Base-by-base conservation (phyloP, 2,113 vertebrate genomes). In the Chloebia gouldiae region DNA sequence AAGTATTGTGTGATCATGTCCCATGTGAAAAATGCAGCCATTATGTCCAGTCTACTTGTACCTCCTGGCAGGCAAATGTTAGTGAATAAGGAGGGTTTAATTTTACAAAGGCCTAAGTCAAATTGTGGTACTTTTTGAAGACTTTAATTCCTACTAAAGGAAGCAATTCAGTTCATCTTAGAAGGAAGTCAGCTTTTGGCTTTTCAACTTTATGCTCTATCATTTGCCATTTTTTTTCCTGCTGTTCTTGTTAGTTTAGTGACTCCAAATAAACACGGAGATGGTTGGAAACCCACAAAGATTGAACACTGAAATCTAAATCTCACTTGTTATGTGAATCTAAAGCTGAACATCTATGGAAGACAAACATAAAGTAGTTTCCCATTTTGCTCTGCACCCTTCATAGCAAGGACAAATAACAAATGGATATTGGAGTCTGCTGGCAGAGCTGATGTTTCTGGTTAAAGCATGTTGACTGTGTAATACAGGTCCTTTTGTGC, bases 11-110 rank as follows among this genome's bases (percentile, higher is more conserved):
- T 30, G 33, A 11, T 54, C 7, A 10, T 8, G 14, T 70, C 16
- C 15, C 9, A 7, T 2, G 1, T 72, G 35, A 53, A 76, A 82
- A 63, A 68, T 28, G 15, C 24, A 64, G 24, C 59, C 0, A 0
- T 57, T 73, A 20, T 61, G 51, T 24, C 22, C 66, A 22, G 28
- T 66, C 9, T 35, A 2, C 42, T 25, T 70, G 13, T 79, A 17
- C 15, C 37, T 66, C 22, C n/a, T 44, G 25, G 6, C 28, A 70
- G 19, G 22, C 15, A 47, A 84, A 56, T 72, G 28, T 54, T 24
- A 50, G 49, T 31, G 13, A 78, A 27, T 44, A 56, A 39, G 8
- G 65, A 84, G 39, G 31, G 44, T 61, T 35, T 70, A 4, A 22
- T 61, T 57, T 65, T 8, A 2, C 13, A 40, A 65, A 57, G 13